Conservation (phyloP, 92 coral and sea anemone species). For the Palythoa grandis region DNA sequence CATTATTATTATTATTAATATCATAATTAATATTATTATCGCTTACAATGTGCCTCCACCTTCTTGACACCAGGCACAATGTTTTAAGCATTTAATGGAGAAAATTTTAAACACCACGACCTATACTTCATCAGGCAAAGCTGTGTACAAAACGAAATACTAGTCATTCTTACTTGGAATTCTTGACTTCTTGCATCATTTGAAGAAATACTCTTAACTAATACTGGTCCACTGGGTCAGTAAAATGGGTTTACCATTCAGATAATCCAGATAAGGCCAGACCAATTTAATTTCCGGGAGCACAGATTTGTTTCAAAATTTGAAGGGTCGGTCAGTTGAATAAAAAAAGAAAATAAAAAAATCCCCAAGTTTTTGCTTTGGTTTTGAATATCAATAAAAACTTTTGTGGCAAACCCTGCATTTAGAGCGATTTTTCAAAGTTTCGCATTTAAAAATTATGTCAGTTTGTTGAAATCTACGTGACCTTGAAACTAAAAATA, state of each 20-base stretch:
- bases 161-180: slow-evolving; percentile 46
- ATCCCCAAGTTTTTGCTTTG: no score
- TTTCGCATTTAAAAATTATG: no score
- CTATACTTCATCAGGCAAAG: slow-evolving; percentile 61
- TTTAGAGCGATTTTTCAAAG: slow-evolving; percentile 4
- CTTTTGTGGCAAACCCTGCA: slow-evolving; percentile 51
- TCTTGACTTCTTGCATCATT: slow-evolving; percentile 52
- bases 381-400: no score
- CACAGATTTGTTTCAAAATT: no score
- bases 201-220: slow-evolving; percentile 42
- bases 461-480: no score
- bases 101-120: slow-evolving; percentile 60
- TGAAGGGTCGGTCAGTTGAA: no score
- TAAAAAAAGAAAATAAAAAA: no score
- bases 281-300: no score
- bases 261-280: no score
- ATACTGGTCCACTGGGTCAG: slow-evolving; percentile 34
- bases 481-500: no score
- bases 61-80: slow-evolving; percentile 52
- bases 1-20: no score
- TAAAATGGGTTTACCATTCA: slow-evolving; percentile 42
- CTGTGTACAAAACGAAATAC: slow-evolving; percentile 60
- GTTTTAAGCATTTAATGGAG: slow-evolving; percentile 58
- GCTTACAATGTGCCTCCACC: slow-evolving; percentile 58
- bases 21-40: slow-evolving; percentile 48